These are phyloP conservation scores for Diphyllodes magnificus DNA, from an alignment of 2,113 vertebrate species.

Conservation along the genomic window DNA sequence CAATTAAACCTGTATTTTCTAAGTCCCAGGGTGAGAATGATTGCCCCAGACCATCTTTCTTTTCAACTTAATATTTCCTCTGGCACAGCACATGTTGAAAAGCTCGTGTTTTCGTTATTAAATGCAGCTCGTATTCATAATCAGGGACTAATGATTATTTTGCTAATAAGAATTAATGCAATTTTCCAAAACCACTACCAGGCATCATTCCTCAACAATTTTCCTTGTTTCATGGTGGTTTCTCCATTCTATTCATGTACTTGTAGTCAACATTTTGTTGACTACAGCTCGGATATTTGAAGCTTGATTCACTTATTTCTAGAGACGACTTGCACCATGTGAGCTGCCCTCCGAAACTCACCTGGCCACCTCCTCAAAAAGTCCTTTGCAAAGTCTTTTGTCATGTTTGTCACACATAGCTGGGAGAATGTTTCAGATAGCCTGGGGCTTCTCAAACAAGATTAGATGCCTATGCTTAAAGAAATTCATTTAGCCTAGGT, in stretches of 20 bases:
- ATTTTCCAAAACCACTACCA: neutral
- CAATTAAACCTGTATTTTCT: conserved; percentile 4
- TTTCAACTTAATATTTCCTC: neutral
- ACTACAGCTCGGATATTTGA: neutral
- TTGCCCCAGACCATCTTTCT: neutral
- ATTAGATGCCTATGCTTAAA: neutral
- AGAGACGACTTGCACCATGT: rapidly evolving
- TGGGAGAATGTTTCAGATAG: neutral
- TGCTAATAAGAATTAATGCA: neutral
- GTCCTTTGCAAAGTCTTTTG: neutral
- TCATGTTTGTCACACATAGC: rapidly evolving
- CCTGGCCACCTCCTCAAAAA: neutral
- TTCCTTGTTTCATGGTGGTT: neutral
- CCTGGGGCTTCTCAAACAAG: neutral
- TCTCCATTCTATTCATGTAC: rapidly evolving
- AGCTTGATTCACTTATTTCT: neutral
- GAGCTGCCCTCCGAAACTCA: neutral
- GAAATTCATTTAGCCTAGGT: neutral
- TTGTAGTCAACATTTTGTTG: neutral
- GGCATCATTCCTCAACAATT: neutral
- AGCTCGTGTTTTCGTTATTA: neutral
- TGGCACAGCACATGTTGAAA: neutral
- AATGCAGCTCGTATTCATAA: neutral
- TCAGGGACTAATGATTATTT: neutral
- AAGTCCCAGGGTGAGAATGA: neutral